These are phyloP conservation scores for Pelochelys cantorii DNA, from an alignment of 2,797 vertebrate genomes.

Conservation along the genomic window DNA sequence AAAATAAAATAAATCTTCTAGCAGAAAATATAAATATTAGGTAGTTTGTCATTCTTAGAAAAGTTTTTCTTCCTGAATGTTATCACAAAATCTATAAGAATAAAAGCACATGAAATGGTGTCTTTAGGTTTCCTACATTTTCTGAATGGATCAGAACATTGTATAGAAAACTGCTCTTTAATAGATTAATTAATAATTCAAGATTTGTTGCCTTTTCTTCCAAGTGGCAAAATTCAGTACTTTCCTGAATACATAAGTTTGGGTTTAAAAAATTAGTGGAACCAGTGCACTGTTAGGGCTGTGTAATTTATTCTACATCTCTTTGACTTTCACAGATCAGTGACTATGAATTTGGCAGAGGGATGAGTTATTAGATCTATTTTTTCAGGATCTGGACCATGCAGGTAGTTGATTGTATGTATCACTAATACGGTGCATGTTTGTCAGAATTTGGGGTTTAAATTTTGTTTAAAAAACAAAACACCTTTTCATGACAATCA, in stretches of 20 bases:
- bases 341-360: not conserved
- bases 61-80: not conserved
- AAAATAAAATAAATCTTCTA: not conserved
- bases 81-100: not conserved
- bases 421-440: not conserved
- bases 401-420: not conserved
- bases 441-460: slow-evolving; percentile 1
- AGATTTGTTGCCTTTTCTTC: not conserved
- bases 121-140: not conserved
- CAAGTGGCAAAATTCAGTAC: not conserved
- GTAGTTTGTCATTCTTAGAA: slow-evolving; percentile 4
- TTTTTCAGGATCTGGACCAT: not conserved
- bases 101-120: not conserved
- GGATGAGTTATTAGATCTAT: not conserved
- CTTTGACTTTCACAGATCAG: slow-evolving; percentile 20
- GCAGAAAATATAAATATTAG: not conserved
- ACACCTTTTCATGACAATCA: not conserved
- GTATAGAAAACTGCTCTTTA: not conserved
- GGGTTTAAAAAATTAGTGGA: not conserved
- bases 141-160: not conserved
- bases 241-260: not conserved
- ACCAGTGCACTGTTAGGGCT: not conserved
- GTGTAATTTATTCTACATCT: not conserved
- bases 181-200: not conserved
- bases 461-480: not conserved